Conservation (phyloP, 2,888 invertebrate species). For the Adineta ricciae region DNA sequence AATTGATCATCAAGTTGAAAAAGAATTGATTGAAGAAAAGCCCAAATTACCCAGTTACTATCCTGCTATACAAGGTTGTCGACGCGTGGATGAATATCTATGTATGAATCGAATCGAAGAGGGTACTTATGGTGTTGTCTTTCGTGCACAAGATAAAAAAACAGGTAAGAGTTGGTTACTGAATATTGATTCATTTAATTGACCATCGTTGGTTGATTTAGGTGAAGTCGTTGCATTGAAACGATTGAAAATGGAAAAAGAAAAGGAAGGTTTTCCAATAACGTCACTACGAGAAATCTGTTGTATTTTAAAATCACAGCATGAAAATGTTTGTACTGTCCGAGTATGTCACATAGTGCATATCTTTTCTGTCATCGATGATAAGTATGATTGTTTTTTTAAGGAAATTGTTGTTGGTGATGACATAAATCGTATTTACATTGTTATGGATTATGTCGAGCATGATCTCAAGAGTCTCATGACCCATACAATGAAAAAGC, state of each 20-base stretch:
- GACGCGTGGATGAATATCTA: conserved; percentile 94
- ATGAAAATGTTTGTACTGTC: conserved; percentile 92
- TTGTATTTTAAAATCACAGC: conserved; percentile 85
- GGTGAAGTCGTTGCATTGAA: conserved; percentile 95
- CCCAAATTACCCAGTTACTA: conserved; percentile 24
- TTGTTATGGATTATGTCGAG: conserved; percentile 98
- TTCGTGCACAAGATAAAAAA: conserved; percentile 83
- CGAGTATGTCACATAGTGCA: conserved; percentile 46
- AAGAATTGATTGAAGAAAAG: conserved; percentile 16
- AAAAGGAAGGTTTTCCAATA: conserved; percentile 97
- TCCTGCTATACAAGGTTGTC: conserved; percentile 61
- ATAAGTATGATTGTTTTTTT: conserved; percentile 37
- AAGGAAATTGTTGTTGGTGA: conserved; percentile 95
- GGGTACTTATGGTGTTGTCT: conserved; percentile 97
- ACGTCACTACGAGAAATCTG: conserved; percentile 95
- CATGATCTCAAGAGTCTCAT: conserved; percentile 93
- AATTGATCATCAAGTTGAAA: neutral
- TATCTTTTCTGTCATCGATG: no score
- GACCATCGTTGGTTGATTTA: conserved; percentile 32
- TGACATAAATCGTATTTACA: conserved; percentile 82
- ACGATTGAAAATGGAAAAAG: conserved; percentile 97
- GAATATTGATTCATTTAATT: no score
- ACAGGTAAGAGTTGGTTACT: conserved; percentile 53
- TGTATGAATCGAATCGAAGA: conserved; percentile 95
- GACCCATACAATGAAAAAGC: conserved; percentile 72